A percentile compares a stretch with the other conserved stretches of the same genome.
These are phyloP conservation scores for Sesia bembeciformis DNA, from an alignment of 2,888 invertebrate species.

Conservation along the genomic window DNA sequence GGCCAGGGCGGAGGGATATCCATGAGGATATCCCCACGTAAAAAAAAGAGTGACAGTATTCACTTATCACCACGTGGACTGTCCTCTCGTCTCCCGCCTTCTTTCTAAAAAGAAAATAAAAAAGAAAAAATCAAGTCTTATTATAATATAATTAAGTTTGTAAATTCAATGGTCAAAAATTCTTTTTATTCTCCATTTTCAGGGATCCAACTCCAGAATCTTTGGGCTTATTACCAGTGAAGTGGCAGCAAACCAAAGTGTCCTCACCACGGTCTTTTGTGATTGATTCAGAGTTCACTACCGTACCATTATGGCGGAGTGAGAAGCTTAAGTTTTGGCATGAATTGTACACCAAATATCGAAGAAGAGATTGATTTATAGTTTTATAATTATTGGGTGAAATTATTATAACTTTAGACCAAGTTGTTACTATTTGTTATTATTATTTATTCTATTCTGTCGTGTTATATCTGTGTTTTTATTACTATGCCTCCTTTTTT, in stretches of 20 bases:
- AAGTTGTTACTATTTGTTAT: neutral
- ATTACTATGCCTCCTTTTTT: no score
- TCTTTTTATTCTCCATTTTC: slow-evolving; percentile 4
- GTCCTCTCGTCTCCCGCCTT: no score
- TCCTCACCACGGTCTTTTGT: slow-evolving; percentile 26
- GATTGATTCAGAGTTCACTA: slow-evolving; percentile 33
- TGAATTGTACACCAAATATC: slow-evolving; percentile 38
- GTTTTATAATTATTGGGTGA: neutral
- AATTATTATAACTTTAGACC: neutral
- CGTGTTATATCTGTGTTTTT: no score
- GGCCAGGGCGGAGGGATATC: no score
- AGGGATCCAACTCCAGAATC: slow-evolving; percentile 47
- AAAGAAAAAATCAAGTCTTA: no score
- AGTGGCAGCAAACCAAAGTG: slow-evolving; percentile 31
- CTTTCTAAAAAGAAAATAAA: no score
- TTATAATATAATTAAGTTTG: neutral
- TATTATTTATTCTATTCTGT: no score
- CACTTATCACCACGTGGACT: no score
- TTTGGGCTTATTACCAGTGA: slow-evolving; percentile 26
- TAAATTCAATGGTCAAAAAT: neutral
- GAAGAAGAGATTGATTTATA: slow-evolving; percentile 20
- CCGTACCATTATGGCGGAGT: slow-evolving; percentile 34
- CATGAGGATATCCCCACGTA: no score
- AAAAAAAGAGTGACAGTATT: no score
- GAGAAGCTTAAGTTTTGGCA: slow-evolving; percentile 28